Conservation (phyloP, 2,113 vertebrate genomes). For the Puntigrus tetrazona region DNA sequence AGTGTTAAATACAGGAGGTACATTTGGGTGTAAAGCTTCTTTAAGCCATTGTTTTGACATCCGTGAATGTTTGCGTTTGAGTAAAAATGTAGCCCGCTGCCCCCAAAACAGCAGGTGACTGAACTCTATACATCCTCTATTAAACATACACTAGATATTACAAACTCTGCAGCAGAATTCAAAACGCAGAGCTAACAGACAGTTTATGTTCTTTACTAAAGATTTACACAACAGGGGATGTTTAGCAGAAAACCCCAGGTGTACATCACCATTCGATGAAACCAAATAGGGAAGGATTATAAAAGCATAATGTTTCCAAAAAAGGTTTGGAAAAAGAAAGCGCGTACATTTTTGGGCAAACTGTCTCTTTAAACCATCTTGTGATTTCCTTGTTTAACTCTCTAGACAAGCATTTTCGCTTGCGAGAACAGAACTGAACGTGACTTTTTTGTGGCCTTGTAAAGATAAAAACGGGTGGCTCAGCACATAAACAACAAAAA, state of each 20-base stretch:
- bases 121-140: constrained; percentile 24
- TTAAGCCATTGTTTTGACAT: constrained; percentile 2
- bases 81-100: constrained; percentile 3
- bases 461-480: neutral
- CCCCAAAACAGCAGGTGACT: constrained; percentile 23
- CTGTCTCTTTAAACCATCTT: neutral
- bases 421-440: neutral
- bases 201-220: neutral
- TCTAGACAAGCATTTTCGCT: neutral
- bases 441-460: neutral
- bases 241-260: neutral
- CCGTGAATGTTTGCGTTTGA: constrained; percentile 4
- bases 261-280: neutral
- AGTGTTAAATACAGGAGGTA: neutral
- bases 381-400: neutral
- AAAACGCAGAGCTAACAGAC: neutral
- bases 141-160: neutral
- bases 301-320: neutral
- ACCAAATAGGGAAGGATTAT: neutral
- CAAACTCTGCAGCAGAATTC: neutral
- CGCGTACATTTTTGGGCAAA: neutral
- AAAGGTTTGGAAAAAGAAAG: neutral
- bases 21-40: neutral
- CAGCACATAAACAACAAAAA: neutral
- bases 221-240: neutral